Percentiles rank a stretch among this genome's conserved stretches.
Conservation (phyloP, 2,888 invertebrate species). For the Phymatocera aterrima region DNA sequence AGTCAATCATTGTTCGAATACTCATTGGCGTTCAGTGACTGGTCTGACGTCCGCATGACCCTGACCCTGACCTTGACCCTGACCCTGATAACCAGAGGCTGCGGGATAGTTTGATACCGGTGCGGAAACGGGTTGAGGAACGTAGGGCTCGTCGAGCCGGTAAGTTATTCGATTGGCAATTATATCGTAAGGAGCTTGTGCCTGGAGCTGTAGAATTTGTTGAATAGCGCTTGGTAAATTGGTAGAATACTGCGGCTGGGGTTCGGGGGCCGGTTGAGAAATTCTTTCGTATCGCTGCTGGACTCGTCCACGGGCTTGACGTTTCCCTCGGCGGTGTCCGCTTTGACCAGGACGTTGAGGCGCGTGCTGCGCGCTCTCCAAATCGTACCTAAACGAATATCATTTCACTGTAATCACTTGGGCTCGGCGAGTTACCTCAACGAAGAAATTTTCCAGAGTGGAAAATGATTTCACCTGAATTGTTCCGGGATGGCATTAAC, state of each 20-base stretch:
- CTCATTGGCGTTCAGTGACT: slow-evolving; percentile 6
- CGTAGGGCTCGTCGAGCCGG: slow-evolving; percentile 66
- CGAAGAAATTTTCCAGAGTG: neutral
- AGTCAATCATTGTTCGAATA: neutral
- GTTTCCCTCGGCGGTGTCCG: slow-evolving; percentile 14
- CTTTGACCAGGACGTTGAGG: neutral
- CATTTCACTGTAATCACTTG: too few relatives aligned
- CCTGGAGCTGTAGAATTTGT: slow-evolving; percentile 66
- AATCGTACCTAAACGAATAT: slow-evolving; percentile 1
- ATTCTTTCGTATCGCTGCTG: slow-evolving; percentile 62
- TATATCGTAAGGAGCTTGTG: slow-evolving; percentile 69
- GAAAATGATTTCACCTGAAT: slow-evolving; percentile 58
- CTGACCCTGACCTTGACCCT: slow-evolving; percentile 8
- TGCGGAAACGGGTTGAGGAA: slow-evolving; percentile 64
- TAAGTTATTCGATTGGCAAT: slow-evolving; percentile 67
- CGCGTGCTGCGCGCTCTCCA: slow-evolving; percentile 22
- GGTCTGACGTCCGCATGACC: slow-evolving; percentile 11
- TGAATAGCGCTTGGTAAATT: slow-evolving; percentile 65
- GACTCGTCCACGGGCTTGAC: slow-evolving; percentile 46
- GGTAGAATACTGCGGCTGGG: slow-evolving; percentile 64
- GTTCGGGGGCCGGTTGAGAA: slow-evolving; percentile 61
- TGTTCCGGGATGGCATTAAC: slow-evolving; percentile 68
- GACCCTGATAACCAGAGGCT: slow-evolving; percentile 21
- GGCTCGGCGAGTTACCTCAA: neutral
- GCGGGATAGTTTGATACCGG: neutral